Evolutionary conservation across 2,113 vertebrate genomes (phyloP).

Genomic region (Platichthys flesus): DNA sequence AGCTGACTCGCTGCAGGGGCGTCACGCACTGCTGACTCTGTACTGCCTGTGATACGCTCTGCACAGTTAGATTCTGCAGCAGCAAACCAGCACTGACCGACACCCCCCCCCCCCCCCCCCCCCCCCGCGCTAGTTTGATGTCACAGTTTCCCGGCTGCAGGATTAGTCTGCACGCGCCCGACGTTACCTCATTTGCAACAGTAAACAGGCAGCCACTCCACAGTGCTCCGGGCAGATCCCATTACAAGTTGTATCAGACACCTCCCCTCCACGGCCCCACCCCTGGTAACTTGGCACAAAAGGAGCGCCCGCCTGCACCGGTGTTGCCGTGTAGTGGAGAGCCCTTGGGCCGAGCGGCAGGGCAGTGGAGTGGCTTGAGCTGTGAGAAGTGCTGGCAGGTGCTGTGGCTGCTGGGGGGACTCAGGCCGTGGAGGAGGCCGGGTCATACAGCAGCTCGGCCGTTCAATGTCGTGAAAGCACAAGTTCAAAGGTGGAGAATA

Average conservation of each 20-base stretch:
- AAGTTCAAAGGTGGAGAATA: background rate
- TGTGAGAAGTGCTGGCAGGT: slow-evolving; percentile 56
- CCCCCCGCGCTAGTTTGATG: background rate
- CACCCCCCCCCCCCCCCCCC: too few species aligned
- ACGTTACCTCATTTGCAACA: slow-evolving; percentile 27
- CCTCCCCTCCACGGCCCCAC: slow-evolving; percentile 9
- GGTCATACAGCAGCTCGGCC: background rate
- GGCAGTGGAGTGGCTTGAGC: slow-evolving; percentile 32
- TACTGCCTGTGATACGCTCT: slow-evolving; percentile 6
- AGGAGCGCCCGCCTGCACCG: slow-evolving; percentile 7
- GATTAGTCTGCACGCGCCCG: slow-evolving; percentile 18
- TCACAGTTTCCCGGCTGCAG: slow-evolving; percentile 5
- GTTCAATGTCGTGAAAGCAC: background rate
- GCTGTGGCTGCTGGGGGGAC: slow-evolving; percentile 18
- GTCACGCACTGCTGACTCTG: background rate
- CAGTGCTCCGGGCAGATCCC: slow-evolving; percentile 45
- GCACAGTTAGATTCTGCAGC: background rate
- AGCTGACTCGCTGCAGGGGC: slow-evolving; percentile 27
- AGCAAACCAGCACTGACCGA: background rate
- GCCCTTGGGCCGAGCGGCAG: slow-evolving; percentile 20
- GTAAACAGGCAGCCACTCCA: slow-evolving; percentile 39
- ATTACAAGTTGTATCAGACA: slow-evolving; percentile 54
- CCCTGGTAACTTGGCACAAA: slow-evolving; percentile 13
- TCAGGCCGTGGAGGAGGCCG: background rate
- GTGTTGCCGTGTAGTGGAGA: slow-evolving; percentile 40